Percentiles rank a stretch among this genome's conserved stretches.
phyloP scores from a whole-genome alignment of 2,113 vertebrate species.

The Eolophus roseicapilla region DNA sequence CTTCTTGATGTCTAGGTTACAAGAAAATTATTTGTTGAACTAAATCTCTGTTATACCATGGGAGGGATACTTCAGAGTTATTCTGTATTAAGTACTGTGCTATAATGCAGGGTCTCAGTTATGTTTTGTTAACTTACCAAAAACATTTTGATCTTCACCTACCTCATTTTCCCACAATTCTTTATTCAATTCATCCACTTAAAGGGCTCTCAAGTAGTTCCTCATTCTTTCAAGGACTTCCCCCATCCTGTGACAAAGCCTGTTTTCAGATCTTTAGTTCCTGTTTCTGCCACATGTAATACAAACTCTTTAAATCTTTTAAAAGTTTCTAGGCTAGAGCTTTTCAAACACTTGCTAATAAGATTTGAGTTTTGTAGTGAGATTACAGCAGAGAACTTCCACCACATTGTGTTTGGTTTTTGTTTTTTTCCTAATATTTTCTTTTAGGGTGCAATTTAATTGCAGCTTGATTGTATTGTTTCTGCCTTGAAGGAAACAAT shows the following conservation, averaged over 20 bases:
- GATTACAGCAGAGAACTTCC: neutral
- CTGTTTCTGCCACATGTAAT: neutral
- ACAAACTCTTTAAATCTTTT: neutral
- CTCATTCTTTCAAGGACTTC: neutral
- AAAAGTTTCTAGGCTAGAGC: neutral
- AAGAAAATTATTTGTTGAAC: conserved; percentile 10
- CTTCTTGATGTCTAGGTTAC: neutral
- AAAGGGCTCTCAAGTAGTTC: neutral
- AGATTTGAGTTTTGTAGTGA: neutral
- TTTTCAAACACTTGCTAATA: neutral
- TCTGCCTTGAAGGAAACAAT: neutral
- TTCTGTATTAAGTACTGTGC: neutral
- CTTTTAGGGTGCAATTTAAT: neutral
- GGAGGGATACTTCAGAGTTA: neutral
- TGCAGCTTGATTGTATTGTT: neutral
- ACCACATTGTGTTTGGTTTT: neutral
- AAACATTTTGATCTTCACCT: neutral
- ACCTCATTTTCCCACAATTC: neutral
- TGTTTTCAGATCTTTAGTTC: neutral
- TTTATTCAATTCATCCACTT: neutral
- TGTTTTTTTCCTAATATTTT: neutral
- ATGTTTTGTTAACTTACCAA: neutral
- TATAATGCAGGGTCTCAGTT: neutral
- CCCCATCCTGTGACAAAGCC: neutral
- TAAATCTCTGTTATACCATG: neutral